Base-by-base conservation (phyloP, 2,797 vertebrate species). In the Euthynnus affinis region DNA sequence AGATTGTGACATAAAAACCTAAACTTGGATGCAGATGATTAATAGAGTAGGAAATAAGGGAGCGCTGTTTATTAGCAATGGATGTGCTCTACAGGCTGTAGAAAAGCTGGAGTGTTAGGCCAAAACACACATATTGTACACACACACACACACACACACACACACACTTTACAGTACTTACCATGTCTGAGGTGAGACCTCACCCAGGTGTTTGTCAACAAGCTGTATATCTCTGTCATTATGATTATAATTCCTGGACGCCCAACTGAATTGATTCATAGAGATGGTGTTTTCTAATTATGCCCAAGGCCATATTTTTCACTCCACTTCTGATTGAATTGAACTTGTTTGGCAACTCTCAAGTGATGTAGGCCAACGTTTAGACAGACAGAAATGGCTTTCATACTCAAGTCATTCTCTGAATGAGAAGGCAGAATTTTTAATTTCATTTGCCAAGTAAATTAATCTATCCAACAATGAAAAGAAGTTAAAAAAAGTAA, bases 1-100 rank as follows among this genome's bases (percentile, higher is more conserved):
- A 84, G 83, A 92, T 76, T 86, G 74, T 86, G 87, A 91, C 87
- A 91, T 78, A 84, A 90, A 90, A 88, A 85, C 4, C 71, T 74
- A 90, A 93, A 92, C 80, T 83, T 79, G 77, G 77, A 79, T 79
- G 86, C 76, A 71, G 72, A 90, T 91, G 83, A 92, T 92, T 90
- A 90, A 93, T 90, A 82, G 83, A 87, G 89, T 70, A 58, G 65
- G 80, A 86, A 89, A 83, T 80, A 84, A 88, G 75, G 76, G 63
- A 78, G 64, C 49, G 67, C 55, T 87, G 76, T 90, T 90, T 84
- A 89, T 91, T 90, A 85, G 81, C 71, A 78, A 83, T 83, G 70
- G 71, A 66, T 88, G 81, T 81, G 59, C 71, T 76, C 63, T 60
- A 58, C 49, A 48, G 82, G 76, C 75, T 66, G 9, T 22, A 49